phyloP scores from a whole-genome alignment of 2,113 vertebrate genomes.

The Barbus barbus region DNA sequence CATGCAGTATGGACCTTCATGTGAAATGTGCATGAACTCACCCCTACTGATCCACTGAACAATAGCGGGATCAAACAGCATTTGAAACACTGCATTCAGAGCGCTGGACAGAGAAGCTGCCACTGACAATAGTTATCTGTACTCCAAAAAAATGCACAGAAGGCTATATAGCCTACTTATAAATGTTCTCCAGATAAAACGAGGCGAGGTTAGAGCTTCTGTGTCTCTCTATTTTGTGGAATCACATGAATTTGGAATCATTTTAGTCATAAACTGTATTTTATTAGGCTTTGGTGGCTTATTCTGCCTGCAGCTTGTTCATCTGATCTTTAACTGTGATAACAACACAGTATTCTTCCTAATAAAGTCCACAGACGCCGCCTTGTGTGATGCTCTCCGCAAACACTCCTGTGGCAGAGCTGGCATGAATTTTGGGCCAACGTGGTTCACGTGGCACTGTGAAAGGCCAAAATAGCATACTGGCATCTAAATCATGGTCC shows the following conservation, averaged over 20 bases:
- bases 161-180: slow-evolving; percentile 30
- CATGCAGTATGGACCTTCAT: slow-evolving; percentile 1
- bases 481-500: background rate
- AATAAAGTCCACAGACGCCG: background rate
- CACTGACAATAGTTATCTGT: slow-evolving; percentile 44
- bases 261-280: background rate
- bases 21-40: background rate
- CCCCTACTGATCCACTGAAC: slow-evolving; percentile 4
- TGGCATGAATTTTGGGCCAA: slow-evolving; percentile 6
- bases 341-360: background rate
- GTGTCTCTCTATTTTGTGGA: background rate
- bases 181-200: background rate
- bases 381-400: background rate
- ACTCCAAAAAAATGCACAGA: slow-evolving; percentile 22
- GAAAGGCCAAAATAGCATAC: slow-evolving; percentile 28
- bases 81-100: slow-evolving; percentile 49
- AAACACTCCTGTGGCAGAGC: background rate
- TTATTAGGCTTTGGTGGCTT: background rate
- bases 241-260: background rate
- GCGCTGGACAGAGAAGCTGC: background rate
- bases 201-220: background rate
- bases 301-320: background rate
- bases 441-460: background rate
- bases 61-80: slow-evolving; percentile 35
- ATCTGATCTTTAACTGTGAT: background rate